phyloP scores from a whole-genome alignment of 2,888 invertebrate species.

The Callyntrura guangdongensis region DNA sequence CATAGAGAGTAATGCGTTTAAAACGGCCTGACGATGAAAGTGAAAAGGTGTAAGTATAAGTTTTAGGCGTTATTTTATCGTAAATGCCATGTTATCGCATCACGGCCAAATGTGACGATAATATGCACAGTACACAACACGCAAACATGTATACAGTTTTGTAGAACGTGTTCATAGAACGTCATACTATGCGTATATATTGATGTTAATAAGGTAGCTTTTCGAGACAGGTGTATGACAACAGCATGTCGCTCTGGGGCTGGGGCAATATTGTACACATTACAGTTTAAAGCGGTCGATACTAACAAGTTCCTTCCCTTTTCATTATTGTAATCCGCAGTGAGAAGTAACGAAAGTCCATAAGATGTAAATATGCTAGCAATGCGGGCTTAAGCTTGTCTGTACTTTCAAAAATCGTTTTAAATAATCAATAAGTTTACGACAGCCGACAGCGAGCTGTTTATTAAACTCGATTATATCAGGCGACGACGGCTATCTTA shows the following conservation, averaged over 20 bases:
- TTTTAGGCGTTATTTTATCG: no score
- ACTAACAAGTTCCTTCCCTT: conserved; percentile 48
- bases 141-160: not conserved
- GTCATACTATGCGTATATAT: not conserved
- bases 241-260: not conserved
- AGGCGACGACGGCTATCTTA: no score
- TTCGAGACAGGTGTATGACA: not conserved
- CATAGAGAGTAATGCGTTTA: no score
- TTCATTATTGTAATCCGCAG: not conserved
- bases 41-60: not conserved
- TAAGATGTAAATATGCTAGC: no score
- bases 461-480: no score
- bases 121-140: not conserved
- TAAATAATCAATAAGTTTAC: no score
- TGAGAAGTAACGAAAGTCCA: no score
- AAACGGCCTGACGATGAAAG: not conserved
- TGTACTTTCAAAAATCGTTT: no score
- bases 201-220: not conserved
- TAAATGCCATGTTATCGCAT: no score
- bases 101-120: not conserved
- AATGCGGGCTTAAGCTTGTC: no score
- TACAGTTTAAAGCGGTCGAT: conserved; percentile 54
- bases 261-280: not conserved
- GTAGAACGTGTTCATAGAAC: not conserved
- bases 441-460: no score